phyloP scores from a whole-genome alignment of 1,140 invertebrate genomes.

The Teleogryllus occipitalis region DNA sequence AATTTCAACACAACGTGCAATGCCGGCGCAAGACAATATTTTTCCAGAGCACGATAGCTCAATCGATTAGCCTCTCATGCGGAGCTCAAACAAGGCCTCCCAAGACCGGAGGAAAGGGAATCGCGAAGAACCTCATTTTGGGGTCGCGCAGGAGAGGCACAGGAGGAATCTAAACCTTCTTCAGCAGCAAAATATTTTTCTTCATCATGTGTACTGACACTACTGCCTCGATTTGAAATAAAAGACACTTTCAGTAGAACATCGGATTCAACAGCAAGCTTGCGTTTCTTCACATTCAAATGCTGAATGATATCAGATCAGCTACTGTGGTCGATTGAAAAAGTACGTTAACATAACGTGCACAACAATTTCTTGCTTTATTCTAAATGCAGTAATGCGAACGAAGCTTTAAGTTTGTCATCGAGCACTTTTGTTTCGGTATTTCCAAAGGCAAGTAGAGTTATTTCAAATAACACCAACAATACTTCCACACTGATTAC shows the following conservation, averaged over 20 bases:
- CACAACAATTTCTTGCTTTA: conserved; percentile 12
- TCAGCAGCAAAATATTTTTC: conserved; percentile 11
- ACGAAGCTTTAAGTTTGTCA: conserved; percentile 8
- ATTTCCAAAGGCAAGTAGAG: neutral
- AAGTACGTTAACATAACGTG: conserved; percentile 11
- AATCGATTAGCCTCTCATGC: too few relatives aligned
- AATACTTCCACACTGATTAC: neutral
- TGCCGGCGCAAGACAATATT: too few relatives aligned
- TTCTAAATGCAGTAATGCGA: conserved; percentile 6
- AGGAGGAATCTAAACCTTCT: conserved; percentile 4
- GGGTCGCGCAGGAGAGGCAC: too few relatives aligned
- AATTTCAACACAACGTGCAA: too few relatives aligned
- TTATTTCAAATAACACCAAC: neutral
- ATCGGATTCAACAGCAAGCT: neutral
- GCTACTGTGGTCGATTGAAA: conserved; percentile 1
- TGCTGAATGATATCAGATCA: conserved; percentile 6
- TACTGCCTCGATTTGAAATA: neutral
- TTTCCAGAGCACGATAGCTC: too few relatives aligned
- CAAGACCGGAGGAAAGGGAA: too few relatives aligned
- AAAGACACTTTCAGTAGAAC: neutral
- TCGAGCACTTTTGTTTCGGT: neutral
- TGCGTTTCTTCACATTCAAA: conserved; percentile 10
- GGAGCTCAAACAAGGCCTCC: too few relatives aligned
- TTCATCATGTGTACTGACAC: conserved; percentile 8
- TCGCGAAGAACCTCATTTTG: too few relatives aligned